Evolutionary conservation across 2,888 invertebrate species (phyloP).

Genomic region (Linnaemya vulpina): DNA sequence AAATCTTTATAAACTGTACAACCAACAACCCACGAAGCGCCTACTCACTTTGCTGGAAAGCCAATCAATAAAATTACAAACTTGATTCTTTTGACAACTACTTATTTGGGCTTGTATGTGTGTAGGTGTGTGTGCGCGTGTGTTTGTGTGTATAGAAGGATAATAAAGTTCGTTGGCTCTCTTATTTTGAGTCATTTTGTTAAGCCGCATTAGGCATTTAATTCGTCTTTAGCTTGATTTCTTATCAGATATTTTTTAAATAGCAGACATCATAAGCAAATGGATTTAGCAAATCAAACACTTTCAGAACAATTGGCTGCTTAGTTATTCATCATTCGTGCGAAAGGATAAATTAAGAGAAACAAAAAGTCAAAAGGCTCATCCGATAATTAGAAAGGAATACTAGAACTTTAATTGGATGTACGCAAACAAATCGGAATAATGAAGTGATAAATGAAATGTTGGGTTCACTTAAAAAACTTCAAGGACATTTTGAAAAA

Average conservation of each 20-base stretch:
- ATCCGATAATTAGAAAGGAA: too few relatives aligned
- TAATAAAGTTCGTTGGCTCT: slow-evolving; percentile 15
- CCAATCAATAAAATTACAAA: slow-evolving; percentile 53
- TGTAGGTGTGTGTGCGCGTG: background rate
- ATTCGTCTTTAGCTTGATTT: slow-evolving; percentile 57
- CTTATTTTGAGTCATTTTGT: slow-evolving; percentile 30
- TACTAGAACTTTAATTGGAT: too few relatives aligned
- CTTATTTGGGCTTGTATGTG: background rate
- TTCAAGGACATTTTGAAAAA: too few relatives aligned
- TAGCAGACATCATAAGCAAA: background rate
- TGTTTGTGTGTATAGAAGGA: background rate
- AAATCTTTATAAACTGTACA: slow-evolving; percentile 20
- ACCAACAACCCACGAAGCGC: background rate
- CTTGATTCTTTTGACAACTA: slow-evolving; percentile 39
- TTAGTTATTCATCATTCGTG: slow-evolving; percentile 23
- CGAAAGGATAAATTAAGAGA: background rate
- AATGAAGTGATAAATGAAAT: too few relatives aligned
- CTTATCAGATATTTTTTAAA: slow-evolving; percentile 20
- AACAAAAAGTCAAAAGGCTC: background rate
- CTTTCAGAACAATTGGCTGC: slow-evolving; percentile 44
- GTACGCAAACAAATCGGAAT: too few relatives aligned
- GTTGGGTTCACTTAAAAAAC: too few relatives aligned
- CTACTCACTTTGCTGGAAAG: slow-evolving; percentile 1
- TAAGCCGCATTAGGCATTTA: slow-evolving; percentile 50
- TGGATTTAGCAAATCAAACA: slow-evolving; percentile 42